Percentiles rank a stretch among this genome's conserved stretches.
Evolutionary conservation across 2,113 vertebrate species (phyloP).

Genomic region (Columba janthina): DNA sequence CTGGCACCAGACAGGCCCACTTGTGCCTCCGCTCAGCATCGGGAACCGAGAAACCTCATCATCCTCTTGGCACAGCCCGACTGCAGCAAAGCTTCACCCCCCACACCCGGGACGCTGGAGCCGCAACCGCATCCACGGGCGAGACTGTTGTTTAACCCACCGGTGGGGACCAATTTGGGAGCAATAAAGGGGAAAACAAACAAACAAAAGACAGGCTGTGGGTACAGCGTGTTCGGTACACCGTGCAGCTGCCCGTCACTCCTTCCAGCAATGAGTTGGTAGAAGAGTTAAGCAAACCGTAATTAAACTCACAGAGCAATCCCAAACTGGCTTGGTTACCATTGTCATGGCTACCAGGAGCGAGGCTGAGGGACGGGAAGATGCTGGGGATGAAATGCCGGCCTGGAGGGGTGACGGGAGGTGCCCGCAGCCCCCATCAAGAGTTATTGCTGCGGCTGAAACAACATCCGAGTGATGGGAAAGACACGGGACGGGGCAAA

Average conservation of each 20-base stretch:
- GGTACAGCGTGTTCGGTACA: accelerated
- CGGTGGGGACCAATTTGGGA: neutral
- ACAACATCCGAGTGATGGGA: neutral
- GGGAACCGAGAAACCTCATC: neutral
- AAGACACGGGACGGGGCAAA: accelerated
- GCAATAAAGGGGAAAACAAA: accelerated
- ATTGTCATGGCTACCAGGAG: neutral
- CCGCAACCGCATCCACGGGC: accelerated
- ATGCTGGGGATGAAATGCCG: neutral
- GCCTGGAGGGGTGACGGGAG: accelerated
- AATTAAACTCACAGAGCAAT: neutral
- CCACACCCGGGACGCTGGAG: accelerated
- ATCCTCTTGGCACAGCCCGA: neutral
- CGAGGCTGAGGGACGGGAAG: neutral
- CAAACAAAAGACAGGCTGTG: accelerated
- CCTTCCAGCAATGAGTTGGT: accelerated
- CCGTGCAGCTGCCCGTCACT: accelerated
- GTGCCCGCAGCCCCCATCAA: accelerated
- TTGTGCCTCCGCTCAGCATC: accelerated
- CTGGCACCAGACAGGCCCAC: neutral
- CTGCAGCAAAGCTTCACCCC: neutral
- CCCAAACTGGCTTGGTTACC: neutral
- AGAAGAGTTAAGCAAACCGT: neutral
- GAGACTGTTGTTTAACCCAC: accelerated
- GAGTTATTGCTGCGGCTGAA: neutral